Percentiles rank a stretch among this genome's conserved stretches.
Conservation (phyloP, 2,888 invertebrate species). For the Synergus umbraculus region DNA sequence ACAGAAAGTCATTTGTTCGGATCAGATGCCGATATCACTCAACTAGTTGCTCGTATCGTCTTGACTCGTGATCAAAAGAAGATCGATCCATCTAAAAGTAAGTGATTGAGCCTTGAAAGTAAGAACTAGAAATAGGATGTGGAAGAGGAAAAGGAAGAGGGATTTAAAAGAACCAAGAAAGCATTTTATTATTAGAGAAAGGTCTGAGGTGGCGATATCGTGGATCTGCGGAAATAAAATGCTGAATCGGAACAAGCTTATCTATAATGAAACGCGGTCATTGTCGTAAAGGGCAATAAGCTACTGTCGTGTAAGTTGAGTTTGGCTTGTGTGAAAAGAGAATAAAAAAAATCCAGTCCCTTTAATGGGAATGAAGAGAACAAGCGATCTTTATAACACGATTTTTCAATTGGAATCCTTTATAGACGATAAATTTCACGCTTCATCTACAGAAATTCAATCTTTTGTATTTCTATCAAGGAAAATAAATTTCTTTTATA, state of each 20-base stretch:
- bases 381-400: background rate
- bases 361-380: background rate
- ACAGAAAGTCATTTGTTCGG: slow-evolving; percentile 16
- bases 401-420: background rate
- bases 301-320: slow-evolving; percentile 2
- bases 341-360: background rate
- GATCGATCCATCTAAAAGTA: slow-evolving; percentile 27
- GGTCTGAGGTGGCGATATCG: slow-evolving; percentile 38
- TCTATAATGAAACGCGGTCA: slow-evolving; percentile 36
- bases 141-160: background rate
- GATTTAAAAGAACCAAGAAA: slow-evolving; percentile 18
- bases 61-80: background rate
- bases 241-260: slow-evolving; percentile 35
- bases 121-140: background rate
- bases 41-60: slow-evolving; percentile 7
- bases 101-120: slow-evolving; percentile 32
- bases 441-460: background rate
- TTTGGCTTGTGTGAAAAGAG: background rate
- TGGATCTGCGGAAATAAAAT: slow-evolving; percentile 14
- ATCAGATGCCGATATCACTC: slow-evolving; percentile 25
- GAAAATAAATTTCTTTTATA: too few relatives aligned
- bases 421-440: background rate
- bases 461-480: background rate
- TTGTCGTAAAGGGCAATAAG: slow-evolving; percentile 32
- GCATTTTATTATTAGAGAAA: slow-evolving; percentile 41